A percentile compares a stretch with the other conserved stretches of the same genome.
Evolutionary conservation across 2,888 invertebrate species (phyloP).

Genomic region (Cantharis rufa): DNA sequence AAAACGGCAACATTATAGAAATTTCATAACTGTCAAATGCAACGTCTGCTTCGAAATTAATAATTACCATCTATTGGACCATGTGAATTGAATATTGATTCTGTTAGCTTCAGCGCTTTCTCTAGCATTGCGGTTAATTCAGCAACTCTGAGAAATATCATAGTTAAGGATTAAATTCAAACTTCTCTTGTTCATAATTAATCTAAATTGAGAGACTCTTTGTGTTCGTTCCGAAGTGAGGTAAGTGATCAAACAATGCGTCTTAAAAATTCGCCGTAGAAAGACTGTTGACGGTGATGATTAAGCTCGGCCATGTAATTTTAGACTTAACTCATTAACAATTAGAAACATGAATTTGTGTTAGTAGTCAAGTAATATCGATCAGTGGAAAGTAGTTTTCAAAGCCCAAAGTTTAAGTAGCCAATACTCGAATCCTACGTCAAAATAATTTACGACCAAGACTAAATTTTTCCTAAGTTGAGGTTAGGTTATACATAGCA

Average conservation of each 20-base stretch:
- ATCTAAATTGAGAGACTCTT: not conserved
- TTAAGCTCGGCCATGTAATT: not conserved
- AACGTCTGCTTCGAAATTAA: slow-evolving; percentile 39
- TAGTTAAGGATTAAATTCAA: not conserved
- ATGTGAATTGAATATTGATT: slow-evolving; percentile 35
- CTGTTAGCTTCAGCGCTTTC: slow-evolving; percentile 7
- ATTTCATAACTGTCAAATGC: slow-evolving; percentile 39
- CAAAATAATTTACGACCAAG: slow-evolving; percentile 57
- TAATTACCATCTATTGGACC: slow-evolving; percentile 41
- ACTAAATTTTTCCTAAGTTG: slow-evolving; percentile 55
- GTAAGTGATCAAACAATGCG: not conserved
- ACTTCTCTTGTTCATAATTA: not conserved
- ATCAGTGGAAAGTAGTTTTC: slow-evolving; percentile 48
- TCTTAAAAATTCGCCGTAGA: not conserved
- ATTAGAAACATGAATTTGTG: slow-evolving; percentile 11
- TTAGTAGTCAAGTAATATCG: slow-evolving; percentile 41
- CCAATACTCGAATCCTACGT: slow-evolving; percentile 52
- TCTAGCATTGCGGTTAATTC: slow-evolving; percentile 1
- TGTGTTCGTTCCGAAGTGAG: not conserved
- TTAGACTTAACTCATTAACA: not conserved
- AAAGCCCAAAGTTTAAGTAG: slow-evolving; percentile 44
- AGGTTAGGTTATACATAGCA: slow-evolving; percentile 54
- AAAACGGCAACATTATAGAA: slow-evolving; percentile 12
- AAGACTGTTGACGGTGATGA: not conserved
- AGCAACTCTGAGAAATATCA: slow-evolving; percentile 15